Evolutionary conservation across 2,888 invertebrate genomes (phyloP).

Genomic region (Eupithecia inturbata): DNA sequence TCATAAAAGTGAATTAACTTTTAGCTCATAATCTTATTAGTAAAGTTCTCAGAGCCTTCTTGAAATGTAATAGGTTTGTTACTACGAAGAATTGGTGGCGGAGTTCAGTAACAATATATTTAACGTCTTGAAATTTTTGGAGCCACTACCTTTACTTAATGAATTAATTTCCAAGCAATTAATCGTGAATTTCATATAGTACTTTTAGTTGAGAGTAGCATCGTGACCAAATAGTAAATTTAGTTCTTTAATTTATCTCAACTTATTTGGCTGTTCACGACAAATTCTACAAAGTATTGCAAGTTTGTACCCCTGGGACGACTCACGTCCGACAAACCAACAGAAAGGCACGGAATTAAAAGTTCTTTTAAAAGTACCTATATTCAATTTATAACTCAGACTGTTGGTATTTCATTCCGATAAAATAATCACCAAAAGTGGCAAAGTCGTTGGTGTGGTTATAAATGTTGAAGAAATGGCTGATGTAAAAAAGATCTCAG

Average conservation of each 20-base stretch:
- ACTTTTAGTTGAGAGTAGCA: background rate
- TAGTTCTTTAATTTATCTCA: slow-evolving; percentile 17
- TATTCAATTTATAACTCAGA: background rate
- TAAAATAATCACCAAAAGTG: background rate
- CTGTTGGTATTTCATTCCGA: background rate
- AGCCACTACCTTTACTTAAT: no score
- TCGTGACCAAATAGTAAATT: background rate
- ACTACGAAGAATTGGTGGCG: background rate
- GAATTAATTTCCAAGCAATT: background rate
- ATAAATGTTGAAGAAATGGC: background rate
- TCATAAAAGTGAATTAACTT: background rate
- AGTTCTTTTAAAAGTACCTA: background rate
- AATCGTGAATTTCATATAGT: background rate
- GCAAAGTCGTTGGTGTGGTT: background rate
- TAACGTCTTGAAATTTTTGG: no score
- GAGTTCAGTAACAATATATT: background rate
- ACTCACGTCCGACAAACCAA: background rate
- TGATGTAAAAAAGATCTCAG: background rate
- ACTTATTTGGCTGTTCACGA: slow-evolving; percentile 16
- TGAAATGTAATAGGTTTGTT: background rate
- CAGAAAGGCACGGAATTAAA: background rate
- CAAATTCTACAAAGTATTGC: slow-evolving; percentile 10
- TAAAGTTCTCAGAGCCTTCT: no score
- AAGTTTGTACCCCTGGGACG: slow-evolving; percentile 13
- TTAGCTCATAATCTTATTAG: background rate